Evolutionary conservation across 2,888 invertebrate genomes (phyloP), one percentile per base, ranked within the genome.

Genomic region (Beris chalybata): DNA sequence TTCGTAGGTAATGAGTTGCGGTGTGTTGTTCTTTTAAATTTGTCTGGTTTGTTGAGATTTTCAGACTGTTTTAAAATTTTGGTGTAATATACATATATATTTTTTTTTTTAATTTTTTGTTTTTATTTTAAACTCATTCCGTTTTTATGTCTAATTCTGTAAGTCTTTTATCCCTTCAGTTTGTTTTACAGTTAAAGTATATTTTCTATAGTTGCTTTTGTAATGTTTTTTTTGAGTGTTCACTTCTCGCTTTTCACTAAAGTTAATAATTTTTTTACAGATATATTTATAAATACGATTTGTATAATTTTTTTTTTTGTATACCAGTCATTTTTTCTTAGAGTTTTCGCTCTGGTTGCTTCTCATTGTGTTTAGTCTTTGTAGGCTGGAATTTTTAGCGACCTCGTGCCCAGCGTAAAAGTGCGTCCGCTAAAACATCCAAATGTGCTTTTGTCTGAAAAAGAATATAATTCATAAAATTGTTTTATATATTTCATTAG

Each of bases 381-480:
- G 29, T 4, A 7, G 53, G 29, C 15, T 12, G 5, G 55, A 64
- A 48, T 30, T 32, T 32, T 15, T 93, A 94, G 85, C 94, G 93
- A 76, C 95, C 95, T 82, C 95, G 87, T 80, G 94, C 94, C 95
- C 95, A 95, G 81, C 95, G 89, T 74, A 95, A 85, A 75, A 95
- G 86, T 78, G 95, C 95, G 83, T 95, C 95, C 73, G 95, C 95
- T 81, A 95, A 83, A 74, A 95, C 93, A 84, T 95, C 95, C 83
- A 95, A 85, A 82, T 95, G 95, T 78, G 94, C 94, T 82, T 95
- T 95, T 77, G 95, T 95, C 95, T 95, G 89, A 63, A 86, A 89
- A 76, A 77, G 75, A 78, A 74, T 76, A 65, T 44, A 44, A 15
- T 56, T 56, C 11, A 58, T 58, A 4, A 55, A 55, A 55, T 1